Evolutionary conservation across 2,888 invertebrate genomes (phyloP).

Genomic region (Strigamia transsilvanica): DNA sequence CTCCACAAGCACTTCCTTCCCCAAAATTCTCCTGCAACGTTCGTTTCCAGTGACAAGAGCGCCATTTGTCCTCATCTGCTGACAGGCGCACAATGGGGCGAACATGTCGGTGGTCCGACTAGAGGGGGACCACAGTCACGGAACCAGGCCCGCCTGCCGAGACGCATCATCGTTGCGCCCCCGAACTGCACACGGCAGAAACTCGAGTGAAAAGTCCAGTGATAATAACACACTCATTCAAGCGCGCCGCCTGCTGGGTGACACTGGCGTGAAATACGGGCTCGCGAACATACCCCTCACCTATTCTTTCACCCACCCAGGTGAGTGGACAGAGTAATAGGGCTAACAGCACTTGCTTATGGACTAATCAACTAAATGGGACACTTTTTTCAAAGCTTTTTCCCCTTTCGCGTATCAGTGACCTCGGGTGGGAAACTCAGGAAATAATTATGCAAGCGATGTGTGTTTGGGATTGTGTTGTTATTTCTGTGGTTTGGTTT

Average conservation of each 20-base stretch:
- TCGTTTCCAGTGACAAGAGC: neutral
- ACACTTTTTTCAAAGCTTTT: neutral
- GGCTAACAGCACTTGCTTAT: conserved; percentile 25
- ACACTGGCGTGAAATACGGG: conserved; percentile 39
- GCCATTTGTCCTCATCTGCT: conserved; percentile 35
- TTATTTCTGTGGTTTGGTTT: too few species aligned
- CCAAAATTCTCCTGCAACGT: neutral
- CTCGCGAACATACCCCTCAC: conserved; percentile 23
- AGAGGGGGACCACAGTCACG: conserved; percentile 33
- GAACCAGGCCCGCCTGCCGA: conserved; percentile 5
- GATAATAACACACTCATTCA: conserved; percentile 39
- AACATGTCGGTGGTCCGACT: conserved; percentile 22
- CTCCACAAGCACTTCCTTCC: too few species aligned
- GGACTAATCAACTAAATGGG: conserved; percentile 32
- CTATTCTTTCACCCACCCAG: conserved; percentile 42
- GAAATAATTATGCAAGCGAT: conserved; percentile 23
- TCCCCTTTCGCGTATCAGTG: neutral
- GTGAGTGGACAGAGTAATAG: conserved; percentile 35
- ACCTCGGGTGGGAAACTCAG: neutral
- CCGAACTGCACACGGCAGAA: conserved; percentile 23
- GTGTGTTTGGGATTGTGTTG: neutral
- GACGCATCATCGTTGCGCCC: conserved; percentile 32
- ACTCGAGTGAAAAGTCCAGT: conserved; percentile 36
- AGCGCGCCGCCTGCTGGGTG: conserved; percentile 7
- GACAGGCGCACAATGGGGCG: conserved; percentile 11